These are phyloP conservation scores for Centrocercus urophasianus DNA, from an alignment of 2,113 vertebrate species.

Conservation along the genomic window DNA sequence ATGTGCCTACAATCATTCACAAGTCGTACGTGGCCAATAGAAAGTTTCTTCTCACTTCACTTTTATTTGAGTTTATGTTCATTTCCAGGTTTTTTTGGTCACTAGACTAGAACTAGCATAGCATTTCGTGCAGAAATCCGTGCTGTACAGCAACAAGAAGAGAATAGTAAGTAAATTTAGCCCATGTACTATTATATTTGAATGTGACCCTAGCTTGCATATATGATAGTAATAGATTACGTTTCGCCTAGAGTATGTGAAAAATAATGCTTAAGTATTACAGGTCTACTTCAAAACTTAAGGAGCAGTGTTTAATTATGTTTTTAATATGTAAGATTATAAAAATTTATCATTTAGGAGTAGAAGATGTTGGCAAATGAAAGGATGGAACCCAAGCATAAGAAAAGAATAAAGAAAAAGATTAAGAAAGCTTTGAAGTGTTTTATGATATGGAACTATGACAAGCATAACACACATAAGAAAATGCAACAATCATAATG, in stretches of 20 bases:
- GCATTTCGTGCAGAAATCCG: neutral
- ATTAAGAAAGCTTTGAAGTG: neutral
- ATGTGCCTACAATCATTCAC: neutral
- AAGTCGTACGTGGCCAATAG: neutral
- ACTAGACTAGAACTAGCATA: neutral
- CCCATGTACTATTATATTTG: neutral
- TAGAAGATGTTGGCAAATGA: neutral
- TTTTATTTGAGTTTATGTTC: neutral
- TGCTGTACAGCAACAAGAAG: neutral
- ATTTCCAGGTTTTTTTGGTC: neutral
- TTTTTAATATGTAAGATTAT: neutral
- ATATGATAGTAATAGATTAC: neutral
- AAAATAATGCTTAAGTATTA: neutral
- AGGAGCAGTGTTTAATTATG: neutral
- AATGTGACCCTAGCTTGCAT: neutral
- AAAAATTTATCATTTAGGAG: neutral
- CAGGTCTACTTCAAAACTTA: neutral
- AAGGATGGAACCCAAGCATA: neutral
- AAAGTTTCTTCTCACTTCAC: neutral
- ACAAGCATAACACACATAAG: neutral
- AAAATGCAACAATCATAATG: neutral
- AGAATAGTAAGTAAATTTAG: neutral
- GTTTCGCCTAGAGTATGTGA: neutral
- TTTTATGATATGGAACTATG: neutral
- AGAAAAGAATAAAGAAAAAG: neutral